phyloP scores from a whole-genome alignment of 2,888 invertebrate species.

The Macroteleia sp. region DNA sequence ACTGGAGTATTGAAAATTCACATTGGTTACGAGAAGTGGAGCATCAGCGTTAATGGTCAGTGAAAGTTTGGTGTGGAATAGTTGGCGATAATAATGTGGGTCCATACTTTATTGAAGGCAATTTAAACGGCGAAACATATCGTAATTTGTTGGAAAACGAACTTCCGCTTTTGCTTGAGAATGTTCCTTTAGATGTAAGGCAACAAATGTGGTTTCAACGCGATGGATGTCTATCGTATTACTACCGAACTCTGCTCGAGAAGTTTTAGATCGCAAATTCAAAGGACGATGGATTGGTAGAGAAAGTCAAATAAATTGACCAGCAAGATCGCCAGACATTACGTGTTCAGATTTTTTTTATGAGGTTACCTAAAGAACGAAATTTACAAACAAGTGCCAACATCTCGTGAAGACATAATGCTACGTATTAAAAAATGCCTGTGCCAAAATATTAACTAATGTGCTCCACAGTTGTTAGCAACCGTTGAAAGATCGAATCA shows the following conservation, averaged over 20 bases:
- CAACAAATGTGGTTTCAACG: constrained; percentile 62
- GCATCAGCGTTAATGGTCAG: no score
- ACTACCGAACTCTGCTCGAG: constrained; percentile 31
- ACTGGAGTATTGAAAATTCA: no score
- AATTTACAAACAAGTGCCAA: constrained; percentile 33
- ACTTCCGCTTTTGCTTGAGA: constrained; percentile 43
- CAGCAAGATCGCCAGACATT: constrained; percentile 42
- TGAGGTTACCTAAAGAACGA: constrained; percentile 22
- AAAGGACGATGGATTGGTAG: constrained; percentile 36
- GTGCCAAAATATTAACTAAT: constrained; percentile 17
- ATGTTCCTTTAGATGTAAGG: constrained; percentile 40
- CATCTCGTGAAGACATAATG: constrained; percentile 27
- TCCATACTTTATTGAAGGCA: constrained; percentile 19
- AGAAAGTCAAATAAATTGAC: constrained; percentile 34
- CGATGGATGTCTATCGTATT: constrained; percentile 56
- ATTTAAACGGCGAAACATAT: no score
- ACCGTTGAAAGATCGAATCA: constrained; percentile 18
- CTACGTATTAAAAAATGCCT: no score
- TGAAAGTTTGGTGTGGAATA: not conserved
- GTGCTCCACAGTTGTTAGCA: constrained; percentile 17
- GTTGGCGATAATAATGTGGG: constrained; percentile 2
- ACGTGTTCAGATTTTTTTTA: constrained; percentile 42
- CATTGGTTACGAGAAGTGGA: no score
- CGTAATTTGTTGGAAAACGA: constrained; percentile 28
- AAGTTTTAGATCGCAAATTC: constrained; percentile 41